Percentiles rank a stretch among this genome's conserved stretches.
These are phyloP conservation scores for Yponomeuta malinellus DNA, from an alignment of 2,888 invertebrate genomes.

Conservation along the genomic window DNA sequence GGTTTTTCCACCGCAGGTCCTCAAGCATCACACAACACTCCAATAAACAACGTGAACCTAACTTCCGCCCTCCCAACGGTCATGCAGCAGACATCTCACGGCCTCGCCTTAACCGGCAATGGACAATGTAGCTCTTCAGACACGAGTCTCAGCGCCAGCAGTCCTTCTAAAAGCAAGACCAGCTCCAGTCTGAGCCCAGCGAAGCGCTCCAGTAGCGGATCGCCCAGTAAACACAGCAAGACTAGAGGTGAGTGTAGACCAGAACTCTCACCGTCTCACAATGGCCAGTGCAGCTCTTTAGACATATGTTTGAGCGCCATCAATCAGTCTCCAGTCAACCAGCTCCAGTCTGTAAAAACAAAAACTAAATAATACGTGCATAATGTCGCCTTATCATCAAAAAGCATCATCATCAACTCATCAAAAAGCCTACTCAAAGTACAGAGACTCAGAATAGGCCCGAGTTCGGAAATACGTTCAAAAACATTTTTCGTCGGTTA, in stretches of 20 bases:
- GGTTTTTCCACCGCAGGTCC: slow-evolving; percentile 17
- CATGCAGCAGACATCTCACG: slow-evolving; percentile 53
- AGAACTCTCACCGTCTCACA: too few species aligned
- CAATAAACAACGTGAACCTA: slow-evolving; percentile 62
- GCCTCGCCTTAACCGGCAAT: slow-evolving; percentile 48
- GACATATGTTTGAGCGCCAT: not conserved
- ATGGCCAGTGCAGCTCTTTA: not conserved
- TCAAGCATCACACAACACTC: slow-evolving; percentile 43
- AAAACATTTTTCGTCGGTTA: slow-evolving; percentile 32
- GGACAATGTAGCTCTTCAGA: slow-evolving; percentile 71
- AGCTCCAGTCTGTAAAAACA: not conserved
- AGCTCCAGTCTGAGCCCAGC: slow-evolving; percentile 90
- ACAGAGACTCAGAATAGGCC: not conserved
- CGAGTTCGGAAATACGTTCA: not conserved
- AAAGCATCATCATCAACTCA: too few species aligned
- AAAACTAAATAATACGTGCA: too few species aligned
- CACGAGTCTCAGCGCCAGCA: slow-evolving; percentile 81
- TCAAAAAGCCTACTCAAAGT: too few species aligned
- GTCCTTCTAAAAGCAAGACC: slow-evolving; percentile 91
- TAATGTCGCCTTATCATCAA: too few species aligned
- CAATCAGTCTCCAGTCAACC: not conserved
- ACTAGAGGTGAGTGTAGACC: slow-evolving; percentile 80
- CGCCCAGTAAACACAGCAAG: slow-evolving; percentile 86
- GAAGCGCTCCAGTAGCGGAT: slow-evolving; percentile 87
- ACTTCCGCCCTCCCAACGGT: slow-evolving; percentile 48